Evolutionary conservation across 1,140 invertebrate genomes (phyloP), one percentile per base, ranked within the genome.

Genomic region (Drosophila kepulauana): DNA sequence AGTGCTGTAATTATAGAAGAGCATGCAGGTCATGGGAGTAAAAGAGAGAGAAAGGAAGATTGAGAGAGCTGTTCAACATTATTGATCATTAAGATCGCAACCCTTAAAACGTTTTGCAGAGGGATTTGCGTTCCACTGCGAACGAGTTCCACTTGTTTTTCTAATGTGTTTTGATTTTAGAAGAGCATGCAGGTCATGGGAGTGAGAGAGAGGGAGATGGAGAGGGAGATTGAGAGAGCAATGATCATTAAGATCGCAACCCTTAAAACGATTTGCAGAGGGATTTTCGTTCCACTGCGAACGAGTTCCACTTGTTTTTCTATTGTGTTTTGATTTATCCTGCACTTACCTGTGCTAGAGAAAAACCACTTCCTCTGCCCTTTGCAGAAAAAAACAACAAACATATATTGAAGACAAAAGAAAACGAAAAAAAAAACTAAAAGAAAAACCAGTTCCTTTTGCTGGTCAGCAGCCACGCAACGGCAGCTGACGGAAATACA

Each of bases 401-500:
- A 57, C 43, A 43, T n/a, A 43, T 4, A 43, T 0, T 6, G 41
- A 43, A 43, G n/a, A 43, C 41, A 51, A 57, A 49, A 51, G 48
- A 57, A 70, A 58, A 67, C 28, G 30, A 54, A 61, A 15, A 41
- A 35, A 30, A 61, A 57, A 25, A 25, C 20, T 25, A 25, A 62
- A 65, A 70, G 45, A 38, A 52, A 76, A 77, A 79, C 63, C 68
- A 77, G 74, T 77, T 77, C 41, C 71, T 25, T 25, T 25, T 74
- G 62, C 41, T 54, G 56, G 57, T 56, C 51, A 69, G 51, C 51
- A 52, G 28, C 51, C 38, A 41, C 13, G 28, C 56, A 79, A 76
- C 70, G 79, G 82, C 84, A 88, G 80, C 84, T 87, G 82, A 84
- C 82, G 84, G 82, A 87, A 88, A 87, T 76, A 72, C 76, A 88